These are phyloP conservation scores for Cynopterus sphinx DNA, from an alignment of 2,797 vertebrate species.

Conservation along the genomic window DNA sequence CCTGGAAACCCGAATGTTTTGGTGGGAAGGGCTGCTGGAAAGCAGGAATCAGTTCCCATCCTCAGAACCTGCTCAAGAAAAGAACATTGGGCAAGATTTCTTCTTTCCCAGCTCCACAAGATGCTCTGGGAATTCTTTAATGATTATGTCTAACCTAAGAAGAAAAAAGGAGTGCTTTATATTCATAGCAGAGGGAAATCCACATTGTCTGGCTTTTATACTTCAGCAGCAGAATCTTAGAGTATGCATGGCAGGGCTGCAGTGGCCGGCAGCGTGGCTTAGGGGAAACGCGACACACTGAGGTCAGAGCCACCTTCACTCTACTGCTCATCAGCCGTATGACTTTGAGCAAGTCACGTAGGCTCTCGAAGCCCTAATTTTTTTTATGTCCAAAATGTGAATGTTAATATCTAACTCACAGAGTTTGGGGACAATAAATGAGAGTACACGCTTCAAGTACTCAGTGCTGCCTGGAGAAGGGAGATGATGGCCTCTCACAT, in stretches of 20 bases:
- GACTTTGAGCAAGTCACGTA: neutral
- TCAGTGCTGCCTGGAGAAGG: neutral
- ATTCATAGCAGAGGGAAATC: neutral
- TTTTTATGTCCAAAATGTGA: neutral
- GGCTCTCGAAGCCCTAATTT: neutral
- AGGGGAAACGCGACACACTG: neutral
- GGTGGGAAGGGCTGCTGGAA: neutral
- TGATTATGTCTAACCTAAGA: neutral
- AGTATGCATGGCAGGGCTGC: too few relatives aligned
- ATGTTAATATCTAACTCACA: neutral
- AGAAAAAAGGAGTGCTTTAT: neutral
- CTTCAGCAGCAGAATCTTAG: neutral
- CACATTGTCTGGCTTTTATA: neutral
- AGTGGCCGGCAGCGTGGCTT: fast-evolving
- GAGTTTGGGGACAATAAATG: neutral
- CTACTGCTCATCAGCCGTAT: neutral
- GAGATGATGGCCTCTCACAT: neutral
- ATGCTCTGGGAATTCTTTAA: neutral
- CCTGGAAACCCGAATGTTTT: neutral
- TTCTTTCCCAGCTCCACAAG: neutral
- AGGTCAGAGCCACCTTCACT: neutral
- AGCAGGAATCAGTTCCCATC: neutral
- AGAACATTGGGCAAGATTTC: neutral
- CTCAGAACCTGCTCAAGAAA: neutral
- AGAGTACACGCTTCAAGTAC: too few relatives aligned